These are phyloP conservation scores for Trichonephila inaurata DNA, from an alignment of 1,140 invertebrate species.

Conservation along the genomic window DNA sequence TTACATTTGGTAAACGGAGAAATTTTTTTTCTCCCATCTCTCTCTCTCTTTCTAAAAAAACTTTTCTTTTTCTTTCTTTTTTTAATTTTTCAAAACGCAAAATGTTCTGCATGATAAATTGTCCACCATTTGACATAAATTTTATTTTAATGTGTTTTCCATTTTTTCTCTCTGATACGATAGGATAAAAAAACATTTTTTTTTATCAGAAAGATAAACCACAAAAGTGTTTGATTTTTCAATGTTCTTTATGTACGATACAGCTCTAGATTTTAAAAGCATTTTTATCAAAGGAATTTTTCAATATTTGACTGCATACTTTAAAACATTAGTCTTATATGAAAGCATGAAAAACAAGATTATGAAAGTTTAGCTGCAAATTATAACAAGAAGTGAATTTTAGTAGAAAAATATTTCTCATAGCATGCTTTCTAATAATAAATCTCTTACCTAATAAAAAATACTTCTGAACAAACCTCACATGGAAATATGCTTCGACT, in stretches of 20 bases:
- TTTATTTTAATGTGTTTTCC: constrained; percentile 61
- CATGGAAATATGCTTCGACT: too few relatives aligned
- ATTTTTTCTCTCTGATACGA: not conserved
- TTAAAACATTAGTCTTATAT: too few relatives aligned
- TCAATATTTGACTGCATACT: not conserved
- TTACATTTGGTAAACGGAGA: not conserved
- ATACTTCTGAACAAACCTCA: too few relatives aligned
- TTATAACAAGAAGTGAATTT: too few relatives aligned
- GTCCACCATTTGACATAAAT: constrained; percentile 67
- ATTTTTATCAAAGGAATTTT: not conserved
- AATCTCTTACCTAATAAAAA: too few relatives aligned
- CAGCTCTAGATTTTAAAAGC: not conserved
- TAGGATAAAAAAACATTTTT: not conserved
- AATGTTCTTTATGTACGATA: not conserved
- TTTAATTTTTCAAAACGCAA: constrained; percentile 51
- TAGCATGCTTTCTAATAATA: too few relatives aligned
- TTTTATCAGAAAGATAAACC: constrained; percentile 51
- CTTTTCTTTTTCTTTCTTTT: not conserved
- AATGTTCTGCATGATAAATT: constrained; percentile 66
- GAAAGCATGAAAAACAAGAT: too few relatives aligned
- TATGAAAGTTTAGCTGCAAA: too few relatives aligned
- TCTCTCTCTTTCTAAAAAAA: not conserved
- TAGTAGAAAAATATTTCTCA: too few relatives aligned
- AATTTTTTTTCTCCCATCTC: not conserved
- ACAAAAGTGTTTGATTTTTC: not conserved